Conservation (phyloP, 1,140 invertebrate species). For the Polyergus mexicanus region DNA sequence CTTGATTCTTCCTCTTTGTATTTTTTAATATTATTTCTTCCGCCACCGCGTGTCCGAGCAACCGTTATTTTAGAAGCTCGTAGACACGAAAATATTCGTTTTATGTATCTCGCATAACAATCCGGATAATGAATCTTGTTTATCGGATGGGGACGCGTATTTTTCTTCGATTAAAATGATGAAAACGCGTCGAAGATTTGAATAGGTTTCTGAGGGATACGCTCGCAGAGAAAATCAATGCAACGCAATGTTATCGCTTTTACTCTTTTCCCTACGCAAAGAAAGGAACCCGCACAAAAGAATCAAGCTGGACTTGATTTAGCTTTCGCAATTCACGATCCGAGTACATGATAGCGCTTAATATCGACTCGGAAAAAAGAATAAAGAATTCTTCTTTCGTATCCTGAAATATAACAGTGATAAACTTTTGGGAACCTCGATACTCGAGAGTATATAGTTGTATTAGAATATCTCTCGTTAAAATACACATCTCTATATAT, state of each 20-base stretch:
- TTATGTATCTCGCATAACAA: neutral
- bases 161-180: neutral
- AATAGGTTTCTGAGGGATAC: neutral
- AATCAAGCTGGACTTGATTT: slow-evolving; percentile 79
- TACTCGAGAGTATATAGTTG: slow-evolving; percentile 32
- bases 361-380: slow-evolving; percentile 48
- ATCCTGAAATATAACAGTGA: slow-evolving; percentile 51
- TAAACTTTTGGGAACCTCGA: slow-evolving; percentile 9
- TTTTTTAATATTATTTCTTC: slow-evolving; percentile 59
- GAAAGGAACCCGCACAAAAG: slow-evolving; percentile 63
- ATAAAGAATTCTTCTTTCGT: slow-evolving; percentile 45
- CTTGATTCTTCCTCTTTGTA: slow-evolving; percentile 58
- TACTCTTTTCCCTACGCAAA: slow-evolving; percentile 21
- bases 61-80: slow-evolving; percentile 39
- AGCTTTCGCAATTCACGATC: slow-evolving; percentile 52
- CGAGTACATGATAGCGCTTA: slow-evolving; percentile 59
- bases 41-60: slow-evolving; percentile 29
- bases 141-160: neutral
- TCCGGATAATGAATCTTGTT: neutral
- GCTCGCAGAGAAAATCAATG: neutral
- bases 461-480: slow-evolving; percentile 57
- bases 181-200: neutral
- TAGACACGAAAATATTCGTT: slow-evolving; percentile 27
- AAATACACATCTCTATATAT: slow-evolving; percentile 50
- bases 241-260: slow-evolving; percentile 47